A percentile compares a stretch with the other conserved stretches of the same genome.
phyloP scores from a whole-genome alignment of 2,888 invertebrate genomes.

The Tolmerus cingulatus region DNA sequence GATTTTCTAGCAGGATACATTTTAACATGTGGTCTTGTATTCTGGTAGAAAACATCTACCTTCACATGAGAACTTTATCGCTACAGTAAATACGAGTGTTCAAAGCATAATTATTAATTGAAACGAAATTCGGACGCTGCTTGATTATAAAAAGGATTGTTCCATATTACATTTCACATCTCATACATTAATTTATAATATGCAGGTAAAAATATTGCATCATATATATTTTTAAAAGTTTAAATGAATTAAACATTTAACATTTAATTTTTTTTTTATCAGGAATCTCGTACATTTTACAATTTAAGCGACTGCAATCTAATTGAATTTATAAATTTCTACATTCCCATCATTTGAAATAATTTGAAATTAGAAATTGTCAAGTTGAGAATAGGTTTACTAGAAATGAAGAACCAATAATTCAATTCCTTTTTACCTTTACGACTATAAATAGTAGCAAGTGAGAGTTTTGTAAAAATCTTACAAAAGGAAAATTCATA shows the following conservation, averaged over 20 bases:
- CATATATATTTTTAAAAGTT: no score
- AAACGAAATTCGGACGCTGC: neutral
- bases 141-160: neutral
- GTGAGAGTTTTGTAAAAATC: no score
- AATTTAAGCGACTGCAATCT: neutral
- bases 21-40: neutral
- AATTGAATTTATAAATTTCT: neutral
- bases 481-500: no score
- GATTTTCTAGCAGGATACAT: neutral
- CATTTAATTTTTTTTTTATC: neutral
- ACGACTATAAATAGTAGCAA: no score
- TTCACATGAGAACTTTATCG: neutral
- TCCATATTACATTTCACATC: no score
- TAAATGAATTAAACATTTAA: no score
- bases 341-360: neutral
- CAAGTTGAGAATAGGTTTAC: neutral
- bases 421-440: neutral
- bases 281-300: neutral
- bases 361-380: neutral
- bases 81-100: neutral
- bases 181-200: no score
- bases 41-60: neutral
- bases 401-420: neutral
- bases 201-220: no score
- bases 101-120: neutral